phyloP scores from a whole-genome alignment of 2,797 vertebrate species.

The Heliangelus exortis region DNA sequence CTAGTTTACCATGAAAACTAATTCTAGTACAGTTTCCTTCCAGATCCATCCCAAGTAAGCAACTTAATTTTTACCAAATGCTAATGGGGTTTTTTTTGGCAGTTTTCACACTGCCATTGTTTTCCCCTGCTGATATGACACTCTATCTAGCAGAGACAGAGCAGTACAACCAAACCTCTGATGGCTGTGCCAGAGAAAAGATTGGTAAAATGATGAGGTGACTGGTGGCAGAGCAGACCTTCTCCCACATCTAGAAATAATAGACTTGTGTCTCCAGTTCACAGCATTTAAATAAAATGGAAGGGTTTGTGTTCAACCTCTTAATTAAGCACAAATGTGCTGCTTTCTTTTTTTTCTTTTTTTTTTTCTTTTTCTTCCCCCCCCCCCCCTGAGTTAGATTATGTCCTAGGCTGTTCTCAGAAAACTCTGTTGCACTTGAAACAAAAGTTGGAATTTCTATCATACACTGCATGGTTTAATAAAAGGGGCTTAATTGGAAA shows the following conservation, averaged over 20 bases:
- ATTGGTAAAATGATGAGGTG: not conserved
- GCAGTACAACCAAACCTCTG: not conserved
- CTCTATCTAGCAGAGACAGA: not conserved
- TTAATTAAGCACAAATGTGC: not conserved
- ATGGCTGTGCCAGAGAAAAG: not conserved
- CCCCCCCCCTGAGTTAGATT: not conserved
- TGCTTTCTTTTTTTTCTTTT: too few species aligned
- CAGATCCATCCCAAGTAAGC: not conserved
- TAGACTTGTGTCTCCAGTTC: not conserved
- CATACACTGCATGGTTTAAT: not conserved
- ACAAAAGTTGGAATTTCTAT: constrained; percentile 7
- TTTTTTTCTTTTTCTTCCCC: rapidly evolving
- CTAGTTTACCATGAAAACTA: not conserved
- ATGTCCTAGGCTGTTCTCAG: not conserved
- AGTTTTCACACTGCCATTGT: not conserved
- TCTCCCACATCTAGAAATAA: not conserved
- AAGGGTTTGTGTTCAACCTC: not conserved
- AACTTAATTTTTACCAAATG: not conserved
- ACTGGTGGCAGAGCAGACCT: not conserved
- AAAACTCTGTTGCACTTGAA: not conserved
- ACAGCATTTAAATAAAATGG: not conserved
- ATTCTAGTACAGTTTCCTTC: not conserved
- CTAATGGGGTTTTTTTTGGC: not conserved
- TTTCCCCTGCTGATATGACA: not conserved
- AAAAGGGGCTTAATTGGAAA: constrained; percentile 38